These are phyloP conservation scores for Nixonia krombeini DNA, from an alignment of 1,140 invertebrate genomes.

Conservation along the genomic window DNA sequence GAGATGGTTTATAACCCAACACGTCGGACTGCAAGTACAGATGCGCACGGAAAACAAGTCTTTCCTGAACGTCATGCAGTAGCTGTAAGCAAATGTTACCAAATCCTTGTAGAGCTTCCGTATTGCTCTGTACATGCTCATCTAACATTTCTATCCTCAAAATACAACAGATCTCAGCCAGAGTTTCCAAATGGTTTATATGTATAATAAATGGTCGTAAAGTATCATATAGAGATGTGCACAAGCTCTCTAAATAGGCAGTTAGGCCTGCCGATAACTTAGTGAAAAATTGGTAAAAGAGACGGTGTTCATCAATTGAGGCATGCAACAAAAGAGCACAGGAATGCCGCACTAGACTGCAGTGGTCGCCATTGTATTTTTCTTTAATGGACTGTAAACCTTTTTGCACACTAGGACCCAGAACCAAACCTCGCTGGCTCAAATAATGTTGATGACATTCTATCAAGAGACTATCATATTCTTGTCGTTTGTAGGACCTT, in stretches of 20 bases:
- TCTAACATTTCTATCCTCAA: slow-evolving; percentile 94
- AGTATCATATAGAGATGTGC: slow-evolving; percentile 92
- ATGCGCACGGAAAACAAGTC: slow-evolving; percentile 95
- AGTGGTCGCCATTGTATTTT: slow-evolving; percentile 85
- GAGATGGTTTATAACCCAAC: slow-evolving; percentile 87
- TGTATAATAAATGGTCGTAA: slow-evolving; percentile 96
- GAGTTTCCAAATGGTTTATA: slow-evolving; percentile 96
- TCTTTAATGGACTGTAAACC: slow-evolving; percentile 75
- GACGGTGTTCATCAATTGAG: slow-evolving; percentile 91
- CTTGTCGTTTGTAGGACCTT: slow-evolving; percentile 79
- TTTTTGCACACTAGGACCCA: slow-evolving; percentile 82
- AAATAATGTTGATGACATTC: slow-evolving; percentile 93
- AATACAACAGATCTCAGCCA: slow-evolving; percentile 96
- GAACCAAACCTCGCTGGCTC: slow-evolving; percentile 79
- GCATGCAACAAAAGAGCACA: slow-evolving; percentile 92
- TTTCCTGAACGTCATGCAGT: slow-evolving; percentile 95
- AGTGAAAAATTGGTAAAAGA: slow-evolving; percentile 92
- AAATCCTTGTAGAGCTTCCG: slow-evolving; percentile 83
- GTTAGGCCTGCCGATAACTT: slow-evolving; percentile 77
- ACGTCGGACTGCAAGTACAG: slow-evolving; percentile 95
- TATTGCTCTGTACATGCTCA: slow-evolving; percentile 90
- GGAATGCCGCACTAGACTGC: slow-evolving; percentile 87
- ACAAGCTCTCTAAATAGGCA: slow-evolving; percentile 87
- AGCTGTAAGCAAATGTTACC: slow-evolving; percentile 88
- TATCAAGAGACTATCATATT: slow-evolving; percentile 82